Percentiles rank a stretch among this genome's conserved stretches.
Evolutionary conservation across 2,113 vertebrate genomes (phyloP).

Genomic region (Rhizomys pruinosus): DNA sequence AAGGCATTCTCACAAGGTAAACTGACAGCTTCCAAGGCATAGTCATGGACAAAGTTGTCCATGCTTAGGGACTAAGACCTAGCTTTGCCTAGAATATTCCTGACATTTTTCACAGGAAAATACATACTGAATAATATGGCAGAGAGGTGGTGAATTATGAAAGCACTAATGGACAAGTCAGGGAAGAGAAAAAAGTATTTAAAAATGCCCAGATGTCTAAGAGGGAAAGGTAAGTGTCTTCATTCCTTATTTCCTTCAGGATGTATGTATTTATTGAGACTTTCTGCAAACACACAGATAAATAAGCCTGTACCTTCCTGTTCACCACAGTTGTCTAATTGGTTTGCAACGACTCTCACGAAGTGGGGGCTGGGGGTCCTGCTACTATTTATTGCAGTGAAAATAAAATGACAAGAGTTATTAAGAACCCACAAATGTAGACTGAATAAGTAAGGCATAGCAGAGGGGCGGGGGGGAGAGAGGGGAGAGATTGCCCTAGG

Average conservation of each 20-base stretch:
- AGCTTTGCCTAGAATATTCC: conserved; percentile 31
- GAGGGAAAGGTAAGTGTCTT: background rate
- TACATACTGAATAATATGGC: background rate
- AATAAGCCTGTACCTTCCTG: background rate
- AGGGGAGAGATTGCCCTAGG: background rate
- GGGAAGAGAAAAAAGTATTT: background rate
- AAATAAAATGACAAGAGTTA: background rate
- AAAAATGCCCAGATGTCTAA: background rate
- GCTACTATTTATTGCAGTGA: background rate
- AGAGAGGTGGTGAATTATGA: background rate
- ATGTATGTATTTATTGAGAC: background rate
- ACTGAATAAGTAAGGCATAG: background rate
- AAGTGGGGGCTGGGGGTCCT: background rate
- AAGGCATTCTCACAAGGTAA: background rate
- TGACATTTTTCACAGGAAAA: background rate
- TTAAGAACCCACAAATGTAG: background rate
- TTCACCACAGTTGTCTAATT: background rate
- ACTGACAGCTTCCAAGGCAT: background rate
- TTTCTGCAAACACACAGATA: background rate
- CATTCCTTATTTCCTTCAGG: background rate
- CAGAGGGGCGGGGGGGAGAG: background rate
- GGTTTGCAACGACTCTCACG: background rate
- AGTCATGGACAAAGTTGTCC: background rate
- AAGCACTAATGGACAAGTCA: background rate
- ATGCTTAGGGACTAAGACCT: background rate